A percentile compares a stretch with the other conserved stretches of the same genome.
phyloP scores from a whole-genome alignment of 2,888 invertebrate species.

The Zaprionus bogoriensis region DNA sequence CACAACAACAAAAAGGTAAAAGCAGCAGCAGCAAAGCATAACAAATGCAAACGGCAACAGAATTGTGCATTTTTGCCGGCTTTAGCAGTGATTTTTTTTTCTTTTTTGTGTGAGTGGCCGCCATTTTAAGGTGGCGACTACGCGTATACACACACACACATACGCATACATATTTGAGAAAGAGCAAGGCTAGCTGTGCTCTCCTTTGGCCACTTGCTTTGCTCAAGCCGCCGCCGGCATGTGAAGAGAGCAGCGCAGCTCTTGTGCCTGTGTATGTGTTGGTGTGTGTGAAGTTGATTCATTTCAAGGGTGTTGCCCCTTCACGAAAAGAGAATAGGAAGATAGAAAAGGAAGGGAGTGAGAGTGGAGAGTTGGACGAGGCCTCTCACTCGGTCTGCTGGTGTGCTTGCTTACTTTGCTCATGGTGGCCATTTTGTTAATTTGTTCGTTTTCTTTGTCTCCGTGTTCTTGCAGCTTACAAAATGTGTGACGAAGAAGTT shows the following conservation, averaged over 20 bases:
- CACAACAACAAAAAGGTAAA: constrained; percentile 60
- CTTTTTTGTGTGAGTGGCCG: constrained; percentile 37
- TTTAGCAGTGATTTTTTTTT: constrained; percentile 29
- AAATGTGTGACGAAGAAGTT: constrained; percentile 98
- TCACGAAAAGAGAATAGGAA: neutral
- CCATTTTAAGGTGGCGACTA: constrained; percentile 51
- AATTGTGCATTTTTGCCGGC: constrained; percentile 27
- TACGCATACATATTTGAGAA: neutral
- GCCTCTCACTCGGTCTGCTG: neutral
- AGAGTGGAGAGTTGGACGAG: neutral
- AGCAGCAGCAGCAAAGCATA: neutral
- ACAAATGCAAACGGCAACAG: neutral
- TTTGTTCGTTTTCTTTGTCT: constrained; percentile 17
- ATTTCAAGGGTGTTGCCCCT: constrained; percentile 44
- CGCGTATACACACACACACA: constrained; percentile 32
- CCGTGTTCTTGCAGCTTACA: constrained; percentile 82
- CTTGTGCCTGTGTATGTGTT: too few relatives aligned
- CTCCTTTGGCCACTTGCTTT: too few relatives aligned
- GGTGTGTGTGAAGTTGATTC: constrained; percentile 31
- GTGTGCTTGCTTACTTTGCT: constrained; percentile 14
- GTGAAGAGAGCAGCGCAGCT: constrained; percentile 12
- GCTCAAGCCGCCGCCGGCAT: constrained; percentile 57
- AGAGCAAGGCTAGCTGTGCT: constrained; percentile 8
- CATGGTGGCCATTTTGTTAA: constrained; percentile 30
- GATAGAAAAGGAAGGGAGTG: neutral